Base-by-base conservation (phyloP, 1,140 invertebrate species). In the Atta cephalotes region DNA sequence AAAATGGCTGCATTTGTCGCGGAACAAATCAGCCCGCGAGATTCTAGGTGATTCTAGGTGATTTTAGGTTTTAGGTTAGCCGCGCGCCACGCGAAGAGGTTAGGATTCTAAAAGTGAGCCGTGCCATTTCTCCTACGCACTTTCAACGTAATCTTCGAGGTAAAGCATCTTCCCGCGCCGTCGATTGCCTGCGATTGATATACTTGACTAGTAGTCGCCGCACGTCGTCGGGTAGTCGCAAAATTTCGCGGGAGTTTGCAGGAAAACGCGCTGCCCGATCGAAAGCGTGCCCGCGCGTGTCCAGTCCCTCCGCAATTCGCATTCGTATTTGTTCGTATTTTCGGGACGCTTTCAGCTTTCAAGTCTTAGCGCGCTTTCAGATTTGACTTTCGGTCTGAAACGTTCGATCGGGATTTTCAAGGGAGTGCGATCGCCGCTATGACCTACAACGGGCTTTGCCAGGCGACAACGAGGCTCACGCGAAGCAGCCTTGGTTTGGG, bases 91-190 rank as follows among this genome's bases (percentile, higher is more conserved):
- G 12, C 3, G 51, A 16, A 53, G 25, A 74, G 80, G 80, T 74
- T 84, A 74, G 80, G n/a, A 84, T 74, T 7, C 14, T n/a, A 25
- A 87, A 74, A 85, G 80, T 79, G 78, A 87, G 28, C 85, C 79
- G 62, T 88, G 80, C 85, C 45, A 81, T 49, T 63, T 89, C 90
- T 91, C 86, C 7, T 93, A 97, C 98, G 97, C 97, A 98, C 98
- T 98, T 97, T 99, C 98, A 79, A 99, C 96, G 96, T 99, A 99
- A 97, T 99, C 98, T 95, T 99, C 98, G 87, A 99, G 96, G 95
- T 99, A 99, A 95, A 99, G 96, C 98, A 99, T 98, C 93, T 94
- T 97, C 88, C 85, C 66, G 77, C 81, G 78, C 72, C 85, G 84
- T 65, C 78, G 60, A 12, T 81, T 28, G 49, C 10, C 21, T 45